Conservation (phyloP, 2,797 vertebrate species). For the Orientallactaga sibirica region DNA sequence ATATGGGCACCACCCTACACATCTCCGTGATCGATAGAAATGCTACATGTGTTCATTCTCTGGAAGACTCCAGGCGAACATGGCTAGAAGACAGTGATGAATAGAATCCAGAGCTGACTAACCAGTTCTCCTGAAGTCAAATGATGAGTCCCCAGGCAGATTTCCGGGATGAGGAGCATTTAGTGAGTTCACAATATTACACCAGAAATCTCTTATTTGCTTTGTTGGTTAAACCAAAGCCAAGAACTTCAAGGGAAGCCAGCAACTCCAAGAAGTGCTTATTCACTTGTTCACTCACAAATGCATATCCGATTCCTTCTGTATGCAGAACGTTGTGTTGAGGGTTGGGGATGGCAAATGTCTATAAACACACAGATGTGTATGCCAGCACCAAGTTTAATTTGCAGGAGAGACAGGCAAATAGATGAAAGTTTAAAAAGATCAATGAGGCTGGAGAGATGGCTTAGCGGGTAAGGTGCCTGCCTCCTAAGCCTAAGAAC, state of each 20-base stretch:
- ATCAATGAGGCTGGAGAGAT: too few species aligned
- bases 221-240: constrained; percentile 58
- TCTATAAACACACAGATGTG: background rate
- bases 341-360: background rate
- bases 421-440: constrained; percentile 7
- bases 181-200: constrained; percentile 55
- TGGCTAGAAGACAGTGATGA: constrained; percentile 51
- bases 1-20: background rate
- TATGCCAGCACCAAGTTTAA: background rate
- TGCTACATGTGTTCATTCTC: background rate
- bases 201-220: constrained; percentile 48
- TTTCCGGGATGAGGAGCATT: constrained; percentile 61
- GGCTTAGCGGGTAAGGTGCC: too few species aligned
- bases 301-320: background rate
- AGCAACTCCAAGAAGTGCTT: constrained; percentile 5
- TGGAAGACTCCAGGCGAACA: constrained; percentile 54
- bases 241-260: constrained; percentile 22
- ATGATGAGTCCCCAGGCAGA: constrained; percentile 55
- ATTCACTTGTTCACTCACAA: background rate
- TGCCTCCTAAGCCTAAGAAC: too few species aligned
- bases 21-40: background rate
- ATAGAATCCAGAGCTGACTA: constrained; percentile 49
- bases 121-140: constrained; percentile 61
- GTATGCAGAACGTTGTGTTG: background rate
- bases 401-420: background rate